Base-by-base conservation (phyloP, 2,888 invertebrate genomes). In the Ceriagrion tenellum region DNA sequence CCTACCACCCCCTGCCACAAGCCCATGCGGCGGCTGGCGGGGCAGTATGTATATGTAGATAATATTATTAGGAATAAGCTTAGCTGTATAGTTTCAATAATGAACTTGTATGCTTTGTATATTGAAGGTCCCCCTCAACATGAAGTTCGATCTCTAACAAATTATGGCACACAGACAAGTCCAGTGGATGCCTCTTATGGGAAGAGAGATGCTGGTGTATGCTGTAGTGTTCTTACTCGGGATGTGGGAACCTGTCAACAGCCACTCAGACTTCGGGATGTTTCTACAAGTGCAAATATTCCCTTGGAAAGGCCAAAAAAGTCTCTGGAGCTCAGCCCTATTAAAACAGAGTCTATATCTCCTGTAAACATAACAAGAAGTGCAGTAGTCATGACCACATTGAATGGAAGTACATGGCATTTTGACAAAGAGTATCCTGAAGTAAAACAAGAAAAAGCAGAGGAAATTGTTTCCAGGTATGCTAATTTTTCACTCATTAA, bases 161-260 rank as follows among this genome's bases (percentile, higher is more conserved):
- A 93, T 93, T 40, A 93, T 55, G 47, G 63, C 47, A 93, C 93
- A 12, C 93, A 93, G 69, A 93, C 93, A 26, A 74, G 69, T 47
- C 93, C 35, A 26, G 12, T 47, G 12, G 93, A 93, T 16, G 6
- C 20, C 13, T 74, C 69, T 35, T 26, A 26, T 69, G 93, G 69
- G 90, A 97, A 97, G 23, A 97, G 98, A 96, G 98, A 98, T 96
- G 97, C 98, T 95, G 98, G 98, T 93, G 98, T 98, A 3, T 98
- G 98, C 97, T 98, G 97, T 96, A 97, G 97, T 10, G 97, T 97
- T 56, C 97, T 98, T 95, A 98, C 98, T 0, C 97, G 98, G 95
- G 98, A 98, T 96, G 97, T 98, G 95, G 98, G 98, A 8, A 97
- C 97, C 89, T 97, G 97, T n/a, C 97, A 97, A 95, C 97, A 97